Conservation (phyloP, 1,140 invertebrate genomes). For the Vollenhovia emeryi region DNA sequence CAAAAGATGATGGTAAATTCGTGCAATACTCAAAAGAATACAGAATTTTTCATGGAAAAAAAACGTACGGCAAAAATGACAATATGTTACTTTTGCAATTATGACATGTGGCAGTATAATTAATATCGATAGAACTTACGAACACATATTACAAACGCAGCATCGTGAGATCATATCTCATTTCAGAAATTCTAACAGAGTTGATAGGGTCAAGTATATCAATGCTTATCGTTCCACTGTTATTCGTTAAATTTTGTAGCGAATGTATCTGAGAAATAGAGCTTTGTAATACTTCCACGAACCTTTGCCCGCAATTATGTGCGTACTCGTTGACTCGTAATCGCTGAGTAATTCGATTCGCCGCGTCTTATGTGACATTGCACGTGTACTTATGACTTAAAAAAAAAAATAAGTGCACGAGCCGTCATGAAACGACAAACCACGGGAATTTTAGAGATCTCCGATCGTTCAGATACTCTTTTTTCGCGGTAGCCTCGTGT, state of each 20-base stretch:
- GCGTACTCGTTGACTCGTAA: slow-evolving; percentile 20
- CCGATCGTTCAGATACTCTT: not conserved
- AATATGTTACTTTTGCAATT: not conserved
- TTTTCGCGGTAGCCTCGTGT: not conserved
- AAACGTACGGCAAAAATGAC: not conserved
- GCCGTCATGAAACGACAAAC: not conserved
- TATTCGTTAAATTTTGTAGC: slow-evolving; percentile 5
- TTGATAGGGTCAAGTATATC: slow-evolving; percentile 25
- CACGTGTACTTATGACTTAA: not conserved
- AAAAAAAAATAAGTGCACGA: too few relatives aligned
- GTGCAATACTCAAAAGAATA: not conserved
- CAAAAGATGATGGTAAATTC: not conserved
- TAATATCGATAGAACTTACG: not conserved
- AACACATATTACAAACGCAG: not conserved
- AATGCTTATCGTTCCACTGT: slow-evolving; percentile 18
- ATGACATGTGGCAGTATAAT: not conserved
- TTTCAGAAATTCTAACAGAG: slow-evolving; percentile 9
- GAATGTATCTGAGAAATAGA: not conserved
- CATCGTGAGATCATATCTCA: not conserved
- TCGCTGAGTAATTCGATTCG: not conserved
- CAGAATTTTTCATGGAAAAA: not conserved
- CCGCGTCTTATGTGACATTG: not conserved
- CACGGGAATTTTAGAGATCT: not conserved
- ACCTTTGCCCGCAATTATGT: not conserved
- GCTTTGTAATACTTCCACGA: not conserved